phyloP scores from a whole-genome alignment of 2,888 invertebrate genomes.

The Schizaphis graminum region DNA sequence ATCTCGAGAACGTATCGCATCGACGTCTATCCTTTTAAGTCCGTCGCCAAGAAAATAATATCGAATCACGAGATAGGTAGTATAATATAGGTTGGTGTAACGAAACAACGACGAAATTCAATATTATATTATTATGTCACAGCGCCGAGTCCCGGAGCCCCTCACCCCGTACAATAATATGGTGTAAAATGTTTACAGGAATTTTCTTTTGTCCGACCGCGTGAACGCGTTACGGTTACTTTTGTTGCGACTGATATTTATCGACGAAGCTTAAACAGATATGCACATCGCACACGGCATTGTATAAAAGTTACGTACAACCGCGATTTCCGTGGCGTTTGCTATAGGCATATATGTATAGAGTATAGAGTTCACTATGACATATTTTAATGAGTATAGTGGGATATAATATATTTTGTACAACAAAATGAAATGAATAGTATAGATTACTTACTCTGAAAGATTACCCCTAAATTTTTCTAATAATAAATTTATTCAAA shows the following conservation, averaged over 20 bases:
- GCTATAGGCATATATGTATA: neutral
- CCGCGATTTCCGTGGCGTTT: neutral
- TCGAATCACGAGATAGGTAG: neutral
- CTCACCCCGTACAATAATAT: neutral
- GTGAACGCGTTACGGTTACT: neutral
- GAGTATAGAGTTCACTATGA: neutral
- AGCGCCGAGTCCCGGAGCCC: neutral
- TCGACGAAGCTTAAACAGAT: neutral
- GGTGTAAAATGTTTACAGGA: neutral
- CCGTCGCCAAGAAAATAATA: neutral
- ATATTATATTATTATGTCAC: neutral
- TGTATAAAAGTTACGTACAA: neutral
- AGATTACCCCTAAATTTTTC: no score
- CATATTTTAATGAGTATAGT: neutral
- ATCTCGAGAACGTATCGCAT: neutral
- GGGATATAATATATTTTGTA: neutral
- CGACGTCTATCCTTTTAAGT: neutral
- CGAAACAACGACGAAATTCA: neutral
- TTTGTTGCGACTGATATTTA: neutral
- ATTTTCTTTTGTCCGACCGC: neutral
- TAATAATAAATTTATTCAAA: no score
- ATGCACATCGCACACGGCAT: neutral
- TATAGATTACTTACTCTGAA: neutral
- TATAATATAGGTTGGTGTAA: neutral
- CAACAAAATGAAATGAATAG: neutral